phyloP scores from a whole-genome alignment of 2,797 vertebrate species.

The Mormyrus proboscirostris region DNA sequence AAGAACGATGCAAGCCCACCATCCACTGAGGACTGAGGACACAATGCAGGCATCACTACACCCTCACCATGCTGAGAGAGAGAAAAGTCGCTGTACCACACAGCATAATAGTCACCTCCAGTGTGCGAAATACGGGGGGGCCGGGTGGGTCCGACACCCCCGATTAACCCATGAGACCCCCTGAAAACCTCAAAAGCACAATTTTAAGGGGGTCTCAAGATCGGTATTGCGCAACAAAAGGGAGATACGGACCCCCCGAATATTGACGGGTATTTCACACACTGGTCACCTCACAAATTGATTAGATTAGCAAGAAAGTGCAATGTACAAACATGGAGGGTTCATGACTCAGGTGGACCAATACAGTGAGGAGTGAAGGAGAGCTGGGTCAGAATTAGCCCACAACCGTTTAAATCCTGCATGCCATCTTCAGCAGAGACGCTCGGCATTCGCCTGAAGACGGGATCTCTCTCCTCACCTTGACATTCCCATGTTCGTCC shows the following conservation, averaged over 20 bases:
- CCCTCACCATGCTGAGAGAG: neutral
- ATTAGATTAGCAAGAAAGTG: neutral
- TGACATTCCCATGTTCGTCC: constrained; percentile 81
- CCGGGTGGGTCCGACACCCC: no score
- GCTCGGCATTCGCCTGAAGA: neutral
- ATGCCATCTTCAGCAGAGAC: neutral
- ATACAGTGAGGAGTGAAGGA: neutral
- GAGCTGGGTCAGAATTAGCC: neutral
- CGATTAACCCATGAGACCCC: no score
- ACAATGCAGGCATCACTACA: neutral
- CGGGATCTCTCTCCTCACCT: constrained; percentile 61
- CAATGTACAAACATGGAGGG: neutral
- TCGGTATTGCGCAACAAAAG: no score
- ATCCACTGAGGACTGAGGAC: neutral
- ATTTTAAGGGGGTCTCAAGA: no score
- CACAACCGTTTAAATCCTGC: neutral
- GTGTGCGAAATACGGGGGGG: no score
- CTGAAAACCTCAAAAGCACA: no score
- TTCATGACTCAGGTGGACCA: neutral
- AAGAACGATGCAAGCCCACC: neutral
- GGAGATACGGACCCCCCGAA: no score
- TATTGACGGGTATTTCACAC: no score
- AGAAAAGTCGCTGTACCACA: neutral
- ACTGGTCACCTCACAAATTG: neutral
- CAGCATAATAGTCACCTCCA: no score